Evolutionary conservation across 2,113 vertebrate species (phyloP).

Genomic region (Sinocyclocheilus maitianheensis): DNA sequence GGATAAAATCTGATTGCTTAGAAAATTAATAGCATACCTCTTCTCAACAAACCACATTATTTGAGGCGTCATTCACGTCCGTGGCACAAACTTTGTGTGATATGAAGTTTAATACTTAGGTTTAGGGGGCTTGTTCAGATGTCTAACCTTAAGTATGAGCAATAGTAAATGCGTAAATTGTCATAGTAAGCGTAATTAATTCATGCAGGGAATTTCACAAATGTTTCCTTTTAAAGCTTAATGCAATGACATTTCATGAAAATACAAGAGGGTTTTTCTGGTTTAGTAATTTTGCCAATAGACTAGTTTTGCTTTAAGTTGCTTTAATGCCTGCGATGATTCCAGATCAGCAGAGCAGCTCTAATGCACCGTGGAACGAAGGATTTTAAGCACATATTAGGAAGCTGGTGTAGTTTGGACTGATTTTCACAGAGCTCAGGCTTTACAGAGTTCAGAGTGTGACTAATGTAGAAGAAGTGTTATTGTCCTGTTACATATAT

Average conservation of each 20-base stretch:
- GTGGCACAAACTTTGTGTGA: not conserved
- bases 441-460: slow-evolving; percentile 1
- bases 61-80: not conserved
- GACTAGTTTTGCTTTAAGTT: slow-evolving; percentile 16
- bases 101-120: not conserved
- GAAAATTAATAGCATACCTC: not conserved
- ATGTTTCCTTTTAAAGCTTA: not conserved
- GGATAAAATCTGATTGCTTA: not conserved
- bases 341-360: slow-evolving; percentile 31
- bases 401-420: not conserved
- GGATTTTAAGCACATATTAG: slow-evolving; percentile 21
- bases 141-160: not conserved
- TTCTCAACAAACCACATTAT: not conserved
- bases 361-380: not conserved
- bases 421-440: slow-evolving; percentile 9
- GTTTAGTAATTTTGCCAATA: slow-evolving; percentile 10
- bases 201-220: slow-evolving; percentile 2
- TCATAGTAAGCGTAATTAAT: not conserved
- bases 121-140: not conserved
- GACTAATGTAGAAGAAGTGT: slow-evolving; percentile 18
- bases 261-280: slow-evolving; percentile 4
- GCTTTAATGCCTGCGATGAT: slow-evolving; percentile 18
- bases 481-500: slow-evolving; percentile 1
- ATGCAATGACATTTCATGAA: slow-evolving; percentile 8
- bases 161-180: not conserved